A percentile compares a stretch with the other conserved stretches of the same genome.
Evolutionary conservation across 1,140 invertebrate species (phyloP).

Genomic region (Drosophila parabipectinata): DNA sequence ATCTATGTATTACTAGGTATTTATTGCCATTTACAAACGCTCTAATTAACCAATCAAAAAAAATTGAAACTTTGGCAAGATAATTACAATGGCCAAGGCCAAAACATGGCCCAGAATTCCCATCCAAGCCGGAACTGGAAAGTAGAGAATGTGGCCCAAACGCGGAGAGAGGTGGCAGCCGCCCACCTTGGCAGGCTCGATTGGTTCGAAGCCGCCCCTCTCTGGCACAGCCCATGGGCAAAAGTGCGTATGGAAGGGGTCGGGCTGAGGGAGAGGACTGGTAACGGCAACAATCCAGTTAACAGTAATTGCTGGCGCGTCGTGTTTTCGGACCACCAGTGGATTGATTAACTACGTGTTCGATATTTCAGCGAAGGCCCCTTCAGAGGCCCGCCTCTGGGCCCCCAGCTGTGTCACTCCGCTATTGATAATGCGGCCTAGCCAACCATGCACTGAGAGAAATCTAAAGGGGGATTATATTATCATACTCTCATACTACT

Average conservation of each 20-base stretch:
- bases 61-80: neutral
- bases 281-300: conserved; percentile 51
- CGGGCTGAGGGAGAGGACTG: neutral
- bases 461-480: neutral
- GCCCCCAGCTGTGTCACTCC: conserved; percentile 56
- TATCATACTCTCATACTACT: neutral
- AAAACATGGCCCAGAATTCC: neutral
- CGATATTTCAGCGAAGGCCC: conserved; percentile 53
- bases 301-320: conserved; percentile 77
- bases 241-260: conserved; percentile 60
- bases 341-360: conserved; percentile 80
- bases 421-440: conserved; percentile 71
- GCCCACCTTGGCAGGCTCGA: conserved; percentile 46
- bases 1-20: too few species aligned
- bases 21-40: too few species aligned
- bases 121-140: conserved; percentile 16
- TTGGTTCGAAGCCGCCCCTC: neutral
- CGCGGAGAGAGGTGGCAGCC: conserved; percentile 65
- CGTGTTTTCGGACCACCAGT: conserved; percentile 74
- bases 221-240: neutral
- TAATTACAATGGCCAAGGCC: neutral
- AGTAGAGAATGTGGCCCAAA: conserved; percentile 59
- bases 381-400: neutral
- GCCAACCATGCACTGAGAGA: conserved; percentile 11
- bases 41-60: conserved; percentile 15